Evolutionary conservation across 2,113 vertebrate species (phyloP).

Genomic region (Rhinichthys klamathensis): DNA sequence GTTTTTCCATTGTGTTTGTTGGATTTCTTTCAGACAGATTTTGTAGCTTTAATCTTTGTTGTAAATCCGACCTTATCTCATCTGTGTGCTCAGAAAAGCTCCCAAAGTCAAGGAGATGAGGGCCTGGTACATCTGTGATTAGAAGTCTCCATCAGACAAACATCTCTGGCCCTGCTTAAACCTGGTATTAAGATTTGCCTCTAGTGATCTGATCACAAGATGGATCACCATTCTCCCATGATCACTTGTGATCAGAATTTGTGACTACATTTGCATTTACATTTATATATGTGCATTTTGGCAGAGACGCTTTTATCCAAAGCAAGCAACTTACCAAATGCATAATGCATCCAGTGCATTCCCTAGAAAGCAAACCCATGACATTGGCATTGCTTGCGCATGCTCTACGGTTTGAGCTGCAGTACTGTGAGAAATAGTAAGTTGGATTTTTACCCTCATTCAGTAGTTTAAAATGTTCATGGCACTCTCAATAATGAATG

Average conservation of each 20-base stretch:
- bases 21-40: conserved; percentile 67
- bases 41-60: conserved; percentile 68
- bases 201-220: neutral
- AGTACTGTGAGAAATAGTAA: conserved; percentile 1
- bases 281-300: neutral
- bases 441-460: conserved; percentile 5
- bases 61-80: conserved; percentile 69
- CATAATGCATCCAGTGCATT: neutral
- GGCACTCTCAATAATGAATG: conserved; percentile 16
- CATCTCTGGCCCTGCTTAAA: conserved; percentile 25
- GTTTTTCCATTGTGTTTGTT: conserved; percentile 46
- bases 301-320: neutral
- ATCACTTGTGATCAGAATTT: neutral
- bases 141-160: conserved; percentile 51
- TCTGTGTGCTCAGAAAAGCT: conserved; percentile 60
- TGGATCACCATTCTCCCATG: neutral
- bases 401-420: neutral
- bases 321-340: neutral
- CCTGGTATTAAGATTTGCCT: neutral
- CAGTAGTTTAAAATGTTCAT: neutral
- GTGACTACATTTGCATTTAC: too few species aligned
- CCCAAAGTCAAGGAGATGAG: conserved; percentile 58
- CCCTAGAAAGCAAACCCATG: neutral
- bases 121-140: conserved; percentile 64
- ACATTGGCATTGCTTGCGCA: neutral